Conservation (phyloP, 2,113 vertebrate genomes). For the Chlamydotis undulata region DNA sequence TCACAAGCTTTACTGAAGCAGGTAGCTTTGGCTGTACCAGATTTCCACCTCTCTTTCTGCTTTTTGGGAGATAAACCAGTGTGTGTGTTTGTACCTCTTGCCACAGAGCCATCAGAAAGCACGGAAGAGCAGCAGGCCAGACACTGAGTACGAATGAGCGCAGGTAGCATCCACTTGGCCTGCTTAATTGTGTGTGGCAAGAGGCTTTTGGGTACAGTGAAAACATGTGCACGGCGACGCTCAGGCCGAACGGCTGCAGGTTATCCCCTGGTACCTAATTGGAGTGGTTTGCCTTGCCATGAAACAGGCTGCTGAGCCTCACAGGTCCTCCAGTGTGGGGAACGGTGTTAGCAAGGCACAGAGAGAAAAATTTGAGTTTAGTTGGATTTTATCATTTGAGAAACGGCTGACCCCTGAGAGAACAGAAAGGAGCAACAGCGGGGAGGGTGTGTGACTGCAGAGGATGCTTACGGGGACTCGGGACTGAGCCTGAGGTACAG, state of each 20-base stretch:
- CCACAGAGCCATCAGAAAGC: rapidly evolving
- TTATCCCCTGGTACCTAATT: not conserved
- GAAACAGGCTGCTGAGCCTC: not conserved
- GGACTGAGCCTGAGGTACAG: rapidly evolving
- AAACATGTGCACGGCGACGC: rapidly evolving
- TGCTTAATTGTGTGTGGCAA: rapidly evolving
- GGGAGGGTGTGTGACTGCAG: not conserved
- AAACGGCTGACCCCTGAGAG: not conserved
- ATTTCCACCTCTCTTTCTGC: not conserved
- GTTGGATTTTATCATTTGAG: not conserved
- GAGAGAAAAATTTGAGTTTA: not conserved
- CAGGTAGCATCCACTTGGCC: rapidly evolving
- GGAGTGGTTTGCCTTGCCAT: not conserved
- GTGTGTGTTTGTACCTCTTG: rapidly evolving
- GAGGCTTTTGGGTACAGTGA: not conserved
- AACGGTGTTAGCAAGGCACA: rapidly evolving
- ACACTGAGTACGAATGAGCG: rapidly evolving
- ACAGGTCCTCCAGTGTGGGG: rapidly evolving
- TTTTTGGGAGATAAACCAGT: not conserved
- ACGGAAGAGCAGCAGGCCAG: rapidly evolving
- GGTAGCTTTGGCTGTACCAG: not conserved
- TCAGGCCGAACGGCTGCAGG: not conserved
- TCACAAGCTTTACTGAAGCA: not conserved
- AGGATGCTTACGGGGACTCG: not conserved
- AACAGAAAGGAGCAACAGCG: not conserved